A percentile compares a stretch with the other conserved stretches of the same genome.
Evolutionary conservation across 64 coral and sea anemone genomes (phyloP).

Genomic region (Stichodactyla mertensii): DNA sequence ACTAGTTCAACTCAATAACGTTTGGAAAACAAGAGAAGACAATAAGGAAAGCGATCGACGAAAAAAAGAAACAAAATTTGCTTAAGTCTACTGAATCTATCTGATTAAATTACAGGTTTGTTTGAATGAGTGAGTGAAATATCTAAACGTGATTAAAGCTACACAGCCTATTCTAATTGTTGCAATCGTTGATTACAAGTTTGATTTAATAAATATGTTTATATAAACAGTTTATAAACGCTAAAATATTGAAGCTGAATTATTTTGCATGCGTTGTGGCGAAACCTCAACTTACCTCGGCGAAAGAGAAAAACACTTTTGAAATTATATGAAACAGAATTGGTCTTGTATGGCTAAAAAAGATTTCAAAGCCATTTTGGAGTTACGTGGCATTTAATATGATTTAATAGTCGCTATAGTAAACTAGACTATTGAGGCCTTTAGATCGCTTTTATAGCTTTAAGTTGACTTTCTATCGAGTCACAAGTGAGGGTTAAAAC

Average conservation of each 20-base stretch:
- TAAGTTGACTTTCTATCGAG: too few species aligned
- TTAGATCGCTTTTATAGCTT: too few species aligned
- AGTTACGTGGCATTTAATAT: too few species aligned
- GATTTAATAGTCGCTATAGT: too few species aligned
- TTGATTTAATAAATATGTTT: background rate
- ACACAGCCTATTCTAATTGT: background rate
- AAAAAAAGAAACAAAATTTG: background rate
- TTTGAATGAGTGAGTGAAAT: background rate
- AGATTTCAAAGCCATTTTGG: too few species aligned
- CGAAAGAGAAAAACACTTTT: too few species aligned
- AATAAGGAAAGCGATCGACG: background rate
- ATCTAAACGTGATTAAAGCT: background rate
- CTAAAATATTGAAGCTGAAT: too few species aligned
- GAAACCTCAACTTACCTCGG: background rate
- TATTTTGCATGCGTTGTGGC: background rate
- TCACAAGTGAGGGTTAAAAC: too few species aligned
- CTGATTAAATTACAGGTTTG: background rate
- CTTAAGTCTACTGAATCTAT: too few species aligned
- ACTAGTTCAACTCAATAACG: background rate
- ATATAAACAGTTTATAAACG: slow-evolving; percentile 3
- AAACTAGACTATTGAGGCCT: too few species aligned
- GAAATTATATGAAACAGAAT: too few species aligned
- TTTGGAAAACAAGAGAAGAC: background rate
- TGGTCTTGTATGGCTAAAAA: too few species aligned
- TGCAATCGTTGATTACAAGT: background rate